Evolutionary conservation across 2,113 vertebrate genomes (phyloP).

Genomic region (Halichoeres trimaculatus): DNA sequence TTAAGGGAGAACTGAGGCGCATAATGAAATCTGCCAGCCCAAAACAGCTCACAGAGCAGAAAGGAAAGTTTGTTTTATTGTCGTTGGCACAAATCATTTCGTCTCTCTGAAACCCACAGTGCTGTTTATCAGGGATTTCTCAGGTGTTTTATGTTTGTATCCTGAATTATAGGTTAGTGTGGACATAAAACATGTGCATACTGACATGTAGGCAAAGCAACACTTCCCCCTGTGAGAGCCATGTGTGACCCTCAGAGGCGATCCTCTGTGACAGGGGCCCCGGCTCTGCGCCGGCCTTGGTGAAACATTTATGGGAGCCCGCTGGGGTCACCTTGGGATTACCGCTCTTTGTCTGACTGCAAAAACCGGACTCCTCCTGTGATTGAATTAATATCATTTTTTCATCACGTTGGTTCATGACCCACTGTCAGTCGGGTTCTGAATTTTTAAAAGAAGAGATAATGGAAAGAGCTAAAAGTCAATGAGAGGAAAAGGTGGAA

Average conservation of each 20-base stretch:
- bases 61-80: slow-evolving; percentile 22
- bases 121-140: background rate
- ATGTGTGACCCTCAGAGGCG: slow-evolving; percentile 26
- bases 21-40: slow-evolving; percentile 52
- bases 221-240: slow-evolving; percentile 10
- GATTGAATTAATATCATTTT: slow-evolving; percentile 64
- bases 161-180: slow-evolving; percentile 22
- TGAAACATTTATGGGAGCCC: slow-evolving; percentile 71
- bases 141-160: background rate
- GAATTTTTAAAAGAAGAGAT: slow-evolving; percentile 19
- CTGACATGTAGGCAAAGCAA: slow-evolving; percentile 19
- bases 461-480: background rate
- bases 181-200: background rate
- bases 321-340: slow-evolving; percentile 66
- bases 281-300: slow-evolving; percentile 26
- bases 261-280: slow-evolving; percentile 53
- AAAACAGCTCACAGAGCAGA: slow-evolving; percentile 19
- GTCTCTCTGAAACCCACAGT: background rate
- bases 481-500: background rate
- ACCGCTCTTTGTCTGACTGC: slow-evolving; percentile 24
- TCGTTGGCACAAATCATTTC: slow-evolving; percentile 17
- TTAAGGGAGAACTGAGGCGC: slow-evolving; percentile 49
- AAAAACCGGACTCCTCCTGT: slow-evolving; percentile 16
- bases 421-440: slow-evolving; percentile 26
- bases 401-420: slow-evolving; percentile 45